Evolutionary conservation across 1,140 invertebrate species (phyloP).

Genomic region (Lamellibrachia luymesi): DNA sequence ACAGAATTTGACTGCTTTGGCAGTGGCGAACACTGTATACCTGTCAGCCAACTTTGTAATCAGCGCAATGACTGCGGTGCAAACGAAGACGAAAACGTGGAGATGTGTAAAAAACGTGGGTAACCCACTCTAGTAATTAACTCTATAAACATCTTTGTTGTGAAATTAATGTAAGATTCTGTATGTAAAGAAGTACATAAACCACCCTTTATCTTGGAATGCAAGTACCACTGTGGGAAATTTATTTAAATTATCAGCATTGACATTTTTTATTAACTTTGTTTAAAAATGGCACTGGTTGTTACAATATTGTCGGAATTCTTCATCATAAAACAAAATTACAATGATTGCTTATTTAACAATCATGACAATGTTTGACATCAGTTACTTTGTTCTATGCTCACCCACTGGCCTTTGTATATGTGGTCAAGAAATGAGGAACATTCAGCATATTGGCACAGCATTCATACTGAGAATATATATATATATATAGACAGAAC

Average conservation of each 20-base stretch:
- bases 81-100: conserved; percentile 11
- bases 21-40: conserved; percentile 39
- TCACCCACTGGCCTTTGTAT: too few relatives aligned
- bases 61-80: conserved; percentile 40
- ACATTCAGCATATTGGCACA: too few relatives aligned
- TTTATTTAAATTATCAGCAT: background rate
- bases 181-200: background rate
- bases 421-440: too few relatives aligned
- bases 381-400: too few relatives aligned
- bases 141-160: background rate
- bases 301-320: too few relatives aligned
- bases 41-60: conserved; percentile 38
- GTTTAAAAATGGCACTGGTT: too few relatives aligned
- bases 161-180: background rate
- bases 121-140: background rate
- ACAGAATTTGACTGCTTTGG: conserved; percentile 40
- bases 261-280: background rate
- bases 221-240: background rate
- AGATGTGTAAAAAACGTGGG: background rate
- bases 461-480: too few relatives aligned
- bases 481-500: too few relatives aligned
- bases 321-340: too few relatives aligned
- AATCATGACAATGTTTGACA: too few relatives aligned
- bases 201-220: background rate
- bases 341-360: too few relatives aligned